phyloP scores from a whole-genome alignment of 1,140 invertebrate species.

The Drosophila sulfurigaster region DNA sequence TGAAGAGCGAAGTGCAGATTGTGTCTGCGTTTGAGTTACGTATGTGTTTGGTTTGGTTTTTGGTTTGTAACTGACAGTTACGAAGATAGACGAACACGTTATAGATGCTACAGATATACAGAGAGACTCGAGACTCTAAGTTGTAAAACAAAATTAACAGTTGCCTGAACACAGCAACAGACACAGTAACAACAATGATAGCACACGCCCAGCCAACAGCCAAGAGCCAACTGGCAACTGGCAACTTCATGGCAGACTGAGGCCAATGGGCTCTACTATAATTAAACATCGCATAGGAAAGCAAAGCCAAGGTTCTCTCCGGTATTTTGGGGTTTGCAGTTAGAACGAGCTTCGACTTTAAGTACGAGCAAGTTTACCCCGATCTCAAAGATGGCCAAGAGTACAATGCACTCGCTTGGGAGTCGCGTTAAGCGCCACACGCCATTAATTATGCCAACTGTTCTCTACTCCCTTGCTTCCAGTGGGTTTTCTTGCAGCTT shows the following conservation, averaged over 20 bases:
- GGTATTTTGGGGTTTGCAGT: conserved; percentile 58
- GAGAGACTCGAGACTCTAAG: conserved; percentile 37
- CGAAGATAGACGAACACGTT: conserved; percentile 59
- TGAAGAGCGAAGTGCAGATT: conserved; percentile 40
- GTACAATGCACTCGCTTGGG: conserved; percentile 71
- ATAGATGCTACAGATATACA: conserved; percentile 67
- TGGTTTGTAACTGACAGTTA: conserved; percentile 66
- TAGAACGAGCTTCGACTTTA: conserved; percentile 44
- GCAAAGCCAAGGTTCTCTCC: conserved; percentile 48
- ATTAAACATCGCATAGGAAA: conserved; percentile 53
- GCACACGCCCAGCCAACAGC: conserved; percentile 58
- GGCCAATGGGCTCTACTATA: conserved; percentile 70
- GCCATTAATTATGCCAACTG: conserved; percentile 75
- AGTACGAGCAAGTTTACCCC: not conserved
- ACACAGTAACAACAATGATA: not conserved
- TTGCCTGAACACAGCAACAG: conserved; percentile 68
- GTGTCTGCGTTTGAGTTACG: conserved; percentile 30
- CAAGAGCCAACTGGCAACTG: conserved; percentile 9
- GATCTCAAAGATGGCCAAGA: conserved; percentile 27
- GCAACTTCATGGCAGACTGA: conserved; percentile 37
- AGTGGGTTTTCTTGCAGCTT: not conserved
- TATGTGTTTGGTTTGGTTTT: conserved; percentile 20
- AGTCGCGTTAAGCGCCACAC: conserved; percentile 67
- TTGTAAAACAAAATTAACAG: conserved; percentile 82
- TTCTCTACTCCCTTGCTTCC: not conserved